Base-by-base conservation (phyloP, 1,140 invertebrate genomes). In the Drosophila rufa region DNA sequence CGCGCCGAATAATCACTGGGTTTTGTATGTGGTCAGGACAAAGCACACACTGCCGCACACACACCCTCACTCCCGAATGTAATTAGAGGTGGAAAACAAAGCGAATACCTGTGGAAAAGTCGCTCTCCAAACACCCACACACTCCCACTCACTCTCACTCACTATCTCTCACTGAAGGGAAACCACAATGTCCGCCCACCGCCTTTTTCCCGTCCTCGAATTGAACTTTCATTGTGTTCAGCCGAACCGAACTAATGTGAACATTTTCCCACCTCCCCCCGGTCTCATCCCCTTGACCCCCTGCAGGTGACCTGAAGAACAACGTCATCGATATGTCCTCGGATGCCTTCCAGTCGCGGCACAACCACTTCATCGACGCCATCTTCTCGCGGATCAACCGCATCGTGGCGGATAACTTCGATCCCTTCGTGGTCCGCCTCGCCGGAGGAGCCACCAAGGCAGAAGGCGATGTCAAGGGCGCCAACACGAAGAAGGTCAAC, bases 321-420 rank as follows among this genome's bases (percentile, higher is more conserved):
- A 92, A 92, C 75, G 79, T 92, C 74, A 92, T 92, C 64, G 91
- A 92, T 56, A 92, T 92, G 91, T 82, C 85, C n/a, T 82, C 77
- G 66, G 91, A 92, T 61, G 91, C 85, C 33, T 92, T 92, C 79
- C 91, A 92, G 59, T 86, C 86, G 46, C 91, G 91, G 3, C 91
- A 97, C 93, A 97, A 97, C 93, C 95, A 95, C 76, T 97, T 97
- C 90, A 95, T 97, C 40, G 97, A 97, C 92, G 96, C 95, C 74
- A 96, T 97, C 75, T 94, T 97, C 47, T 95, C 94, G 30, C 94
- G 96, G 68, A 97, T 97, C 90, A 97, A 97, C 92, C 95, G 95
- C 75, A 96, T 97, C 51, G 92, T 97, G 50, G 94, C 95, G 12
- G 94, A 95, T 48, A 96, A 96, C 48, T 97, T 97, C 87, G 96